phyloP scores from a whole-genome alignment of 2,888 invertebrate species.

The Drosophila falleni region DNA sequence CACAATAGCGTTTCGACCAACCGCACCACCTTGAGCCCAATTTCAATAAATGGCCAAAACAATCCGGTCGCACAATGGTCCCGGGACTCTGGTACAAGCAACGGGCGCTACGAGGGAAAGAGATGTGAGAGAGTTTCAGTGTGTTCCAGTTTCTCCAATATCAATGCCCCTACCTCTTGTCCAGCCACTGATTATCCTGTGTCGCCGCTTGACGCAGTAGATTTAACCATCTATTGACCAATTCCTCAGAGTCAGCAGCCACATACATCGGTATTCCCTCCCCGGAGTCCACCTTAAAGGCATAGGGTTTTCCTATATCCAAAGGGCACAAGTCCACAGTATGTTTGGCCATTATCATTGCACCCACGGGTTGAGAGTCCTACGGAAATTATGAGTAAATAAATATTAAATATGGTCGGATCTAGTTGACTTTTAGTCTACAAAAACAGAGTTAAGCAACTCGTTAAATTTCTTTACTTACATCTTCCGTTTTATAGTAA shows the following conservation, averaged over 20 bases:
- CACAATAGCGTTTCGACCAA: constrained; percentile 97
- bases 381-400: constrained; percentile 77
- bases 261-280: constrained; percentile 91
- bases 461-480: constrained; percentile 85
- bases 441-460: neutral
- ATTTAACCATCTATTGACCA: constrained; percentile 91
- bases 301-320: constrained; percentile 88
- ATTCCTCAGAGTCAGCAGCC: constrained; percentile 91
- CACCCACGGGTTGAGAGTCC: constrained; percentile 96
- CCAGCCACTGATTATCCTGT: constrained; percentile 90
- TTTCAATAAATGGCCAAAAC: constrained; percentile 96
- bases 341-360: constrained; percentile 94
- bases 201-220: constrained; percentile 92
- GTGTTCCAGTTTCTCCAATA: constrained; percentile 26
- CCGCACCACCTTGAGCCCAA: constrained; percentile 94
- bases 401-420: neutral
- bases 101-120: constrained; percentile 87
- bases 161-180: constrained; percentile 83
- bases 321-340: constrained; percentile 87
- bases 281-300: constrained; percentile 90
- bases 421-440: no score
- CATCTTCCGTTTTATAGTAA: constrained; percentile 96
- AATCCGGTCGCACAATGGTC: constrained; percentile 93
- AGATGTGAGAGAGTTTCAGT: constrained; percentile 1
- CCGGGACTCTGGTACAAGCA: constrained; percentile 93